Evolutionary conservation across 2,888 invertebrate species (phyloP).

Genomic region (Heliconius charithonia): DNA sequence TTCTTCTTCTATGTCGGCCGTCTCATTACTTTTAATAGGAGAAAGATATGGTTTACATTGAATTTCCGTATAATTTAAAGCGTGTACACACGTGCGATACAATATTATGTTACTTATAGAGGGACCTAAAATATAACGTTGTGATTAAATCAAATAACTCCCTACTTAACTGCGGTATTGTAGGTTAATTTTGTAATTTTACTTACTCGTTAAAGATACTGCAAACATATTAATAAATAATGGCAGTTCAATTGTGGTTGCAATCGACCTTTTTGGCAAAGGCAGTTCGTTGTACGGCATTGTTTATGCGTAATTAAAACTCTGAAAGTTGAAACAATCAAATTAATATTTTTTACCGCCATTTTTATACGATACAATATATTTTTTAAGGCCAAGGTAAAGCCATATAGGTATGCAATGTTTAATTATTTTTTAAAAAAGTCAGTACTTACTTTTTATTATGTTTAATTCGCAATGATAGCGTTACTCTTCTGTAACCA

Average conservation of each 20-base stretch:
- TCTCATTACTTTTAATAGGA: slow-evolving; percentile 79
- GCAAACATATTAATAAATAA: slow-evolving; percentile 69
- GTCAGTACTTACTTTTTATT: slow-evolving; percentile 12
- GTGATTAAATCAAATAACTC: not conserved
- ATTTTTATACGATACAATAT: not conserved
- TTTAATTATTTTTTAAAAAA: not conserved
- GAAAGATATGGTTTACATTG: slow-evolving; percentile 83
- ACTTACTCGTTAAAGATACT: slow-evolving; percentile 66
- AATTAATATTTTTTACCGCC: slow-evolving; percentile 6
- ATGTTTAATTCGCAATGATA: not conserved
- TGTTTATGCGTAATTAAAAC: not conserved
- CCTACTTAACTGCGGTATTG: not conserved
- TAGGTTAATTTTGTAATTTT: not conserved
- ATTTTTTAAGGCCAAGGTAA: not conserved
- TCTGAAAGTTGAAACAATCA: slow-evolving; percentile 10
- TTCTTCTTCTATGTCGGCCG: slow-evolving; percentile 69
- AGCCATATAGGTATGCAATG: not conserved
- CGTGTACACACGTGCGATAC: slow-evolving; percentile 86
- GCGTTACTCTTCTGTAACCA: not conserved
- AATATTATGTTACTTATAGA: slow-evolving; percentile 87
- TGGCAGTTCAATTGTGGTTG: slow-evolving; percentile 70
- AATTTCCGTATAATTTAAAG: slow-evolving; percentile 81
- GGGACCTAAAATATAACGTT: slow-evolving; percentile 70
- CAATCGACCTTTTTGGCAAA: slow-evolving; percentile 60
- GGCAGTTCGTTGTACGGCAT: slow-evolving; percentile 39